A percentile compares a stretch with the other conserved stretches of the same genome.
These are phyloP conservation scores for Phylloscopus collybita DNA, from an alignment of 2,797 vertebrate genomes.

Conservation along the genomic window DNA sequence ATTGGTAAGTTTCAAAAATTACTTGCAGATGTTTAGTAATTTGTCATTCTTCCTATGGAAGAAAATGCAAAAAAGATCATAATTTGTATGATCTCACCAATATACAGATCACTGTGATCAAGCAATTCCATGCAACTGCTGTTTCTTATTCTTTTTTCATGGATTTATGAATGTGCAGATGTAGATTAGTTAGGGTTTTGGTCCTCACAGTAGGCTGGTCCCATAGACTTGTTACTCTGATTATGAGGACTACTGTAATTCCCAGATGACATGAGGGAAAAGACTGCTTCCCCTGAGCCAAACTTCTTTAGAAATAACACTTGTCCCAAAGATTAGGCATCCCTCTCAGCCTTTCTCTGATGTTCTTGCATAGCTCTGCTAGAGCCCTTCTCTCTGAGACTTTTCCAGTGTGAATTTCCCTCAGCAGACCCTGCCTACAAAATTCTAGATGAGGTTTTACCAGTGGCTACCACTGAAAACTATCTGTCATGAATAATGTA, in stretches of 20 bases:
- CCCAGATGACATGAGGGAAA: background rate
- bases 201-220: background rate
- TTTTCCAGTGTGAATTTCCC: background rate
- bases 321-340: background rate
- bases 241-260: background rate
- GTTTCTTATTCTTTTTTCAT: background rate
- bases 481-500: background rate
- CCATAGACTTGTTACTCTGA: background rate
- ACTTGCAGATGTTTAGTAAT: background rate
- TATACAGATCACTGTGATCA: background rate
- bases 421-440: background rate
- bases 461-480: rapidly evolving
- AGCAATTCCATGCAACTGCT: background rate
- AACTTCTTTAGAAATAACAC: background rate
- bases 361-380: background rate
- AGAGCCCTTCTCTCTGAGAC: background rate
- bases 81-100: background rate
- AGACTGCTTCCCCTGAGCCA: background rate
- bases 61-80: background rate
- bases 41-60: background rate
- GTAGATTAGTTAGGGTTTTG: background rate
- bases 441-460: background rate
- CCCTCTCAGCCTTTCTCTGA: background rate
- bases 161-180: background rate
- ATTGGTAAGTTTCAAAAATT: background rate